Evolutionary conservation across 2,888 invertebrate genomes (phyloP).

Genomic region (Mystacides longicornis): DNA sequence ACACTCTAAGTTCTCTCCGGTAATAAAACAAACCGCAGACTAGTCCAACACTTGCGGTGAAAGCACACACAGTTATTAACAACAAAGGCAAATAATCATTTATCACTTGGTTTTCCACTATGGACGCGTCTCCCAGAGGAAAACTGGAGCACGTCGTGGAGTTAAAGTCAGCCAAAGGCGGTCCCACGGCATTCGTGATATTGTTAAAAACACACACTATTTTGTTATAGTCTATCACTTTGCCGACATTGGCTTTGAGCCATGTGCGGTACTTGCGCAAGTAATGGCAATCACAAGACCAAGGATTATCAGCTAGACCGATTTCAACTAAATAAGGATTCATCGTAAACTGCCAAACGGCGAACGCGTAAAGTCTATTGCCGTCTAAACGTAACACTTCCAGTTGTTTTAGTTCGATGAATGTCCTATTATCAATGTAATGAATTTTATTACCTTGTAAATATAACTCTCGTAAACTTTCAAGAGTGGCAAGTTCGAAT

Average conservation of each 20-base stretch:
- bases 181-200: slow-evolving; percentile 61
- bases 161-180: slow-evolving; percentile 68
- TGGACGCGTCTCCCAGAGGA: slow-evolving; percentile 64
- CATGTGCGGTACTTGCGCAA: slow-evolving; percentile 72
- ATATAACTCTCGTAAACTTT: slow-evolving; percentile 77
- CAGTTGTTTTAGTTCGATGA: slow-evolving; percentile 69
- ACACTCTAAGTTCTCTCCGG: slow-evolving; percentile 72
- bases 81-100: slow-evolving; percentile 76
- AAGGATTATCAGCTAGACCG: slow-evolving; percentile 74
- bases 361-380: slow-evolving; percentile 73
- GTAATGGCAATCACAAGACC: slow-evolving; percentile 88
- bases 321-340: slow-evolving; percentile 86
- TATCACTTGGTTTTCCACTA: slow-evolving; percentile 68
- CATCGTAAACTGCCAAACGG: slow-evolving; percentile 76
- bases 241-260: slow-evolving; percentile 69
- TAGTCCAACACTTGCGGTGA: slow-evolving; percentile 67
- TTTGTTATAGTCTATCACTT: slow-evolving; percentile 70
- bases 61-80: slow-evolving; percentile 69
- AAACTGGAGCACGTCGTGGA: slow-evolving; percentile 68
- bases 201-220: slow-evolving; percentile 72
- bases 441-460: slow-evolving; percentile 79
- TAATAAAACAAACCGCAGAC: slow-evolving; percentile 75
- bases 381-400: slow-evolving; percentile 80
- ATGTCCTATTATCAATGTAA: slow-evolving; percentile 79
- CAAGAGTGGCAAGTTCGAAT: slow-evolving; percentile 74